phyloP scores from a whole-genome alignment of 2,888 invertebrate genomes.

The Panorpa germanica region DNA sequence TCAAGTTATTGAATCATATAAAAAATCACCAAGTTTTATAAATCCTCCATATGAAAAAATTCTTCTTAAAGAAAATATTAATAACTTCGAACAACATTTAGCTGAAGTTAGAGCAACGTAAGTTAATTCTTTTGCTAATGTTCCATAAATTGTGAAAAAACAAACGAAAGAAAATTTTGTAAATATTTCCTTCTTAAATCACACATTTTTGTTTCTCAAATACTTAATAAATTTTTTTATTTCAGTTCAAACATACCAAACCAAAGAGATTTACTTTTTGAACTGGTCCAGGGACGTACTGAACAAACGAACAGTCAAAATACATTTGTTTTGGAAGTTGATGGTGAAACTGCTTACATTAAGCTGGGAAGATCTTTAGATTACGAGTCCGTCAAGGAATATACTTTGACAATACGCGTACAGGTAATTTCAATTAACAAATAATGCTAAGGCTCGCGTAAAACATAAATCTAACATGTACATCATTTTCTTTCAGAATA shows the following conservation, averaged over 20 bases:
- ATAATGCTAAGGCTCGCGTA: no score
- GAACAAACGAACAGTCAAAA: constrained; percentile 71
- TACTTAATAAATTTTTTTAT: constrained; percentile 11
- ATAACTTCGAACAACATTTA: constrained; percentile 48
- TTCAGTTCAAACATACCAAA: constrained; percentile 55
- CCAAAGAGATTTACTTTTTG: constrained; percentile 55
- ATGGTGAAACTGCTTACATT: constrained; percentile 51
- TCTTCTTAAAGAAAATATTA: constrained; percentile 52
- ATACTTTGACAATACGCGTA: constrained; percentile 64
- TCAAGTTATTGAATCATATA: constrained; percentile 70
- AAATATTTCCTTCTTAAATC: constrained; percentile 4
- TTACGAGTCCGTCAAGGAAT: constrained; percentile 69
- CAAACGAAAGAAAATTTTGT: not conserved
- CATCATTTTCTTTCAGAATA: constrained; percentile 38
- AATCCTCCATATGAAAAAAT: constrained; percentile 38
- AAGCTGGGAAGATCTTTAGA: constrained; percentile 60
- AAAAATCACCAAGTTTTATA: constrained; percentile 62
- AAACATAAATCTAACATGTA: no score
- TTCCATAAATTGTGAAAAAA: no score
- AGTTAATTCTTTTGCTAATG: constrained; percentile 21
- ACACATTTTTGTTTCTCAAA: not conserved
- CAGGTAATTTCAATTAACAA: no score
- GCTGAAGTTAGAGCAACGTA: constrained; percentile 50
- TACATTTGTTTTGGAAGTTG: constrained; percentile 50
- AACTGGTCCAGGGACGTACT: constrained; percentile 63